These are phyloP conservation scores for Eriosoma lanigerum DNA, from an alignment of 1,140 invertebrate genomes.

Conservation along the genomic window DNA sequence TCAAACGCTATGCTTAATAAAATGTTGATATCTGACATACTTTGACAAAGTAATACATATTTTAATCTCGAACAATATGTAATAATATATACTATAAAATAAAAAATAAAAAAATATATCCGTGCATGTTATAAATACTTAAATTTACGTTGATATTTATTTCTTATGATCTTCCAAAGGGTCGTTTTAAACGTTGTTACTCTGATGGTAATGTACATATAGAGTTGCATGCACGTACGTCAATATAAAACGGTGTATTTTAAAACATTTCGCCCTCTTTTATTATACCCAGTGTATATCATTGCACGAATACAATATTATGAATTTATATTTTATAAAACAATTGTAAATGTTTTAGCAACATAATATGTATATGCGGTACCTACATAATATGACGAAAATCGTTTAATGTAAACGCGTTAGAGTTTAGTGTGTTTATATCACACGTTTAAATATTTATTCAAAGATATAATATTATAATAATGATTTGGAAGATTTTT, in stretches of 20 bases:
- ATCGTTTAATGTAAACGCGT: neutral
- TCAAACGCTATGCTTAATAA: too few relatives aligned
- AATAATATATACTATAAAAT: too few relatives aligned
- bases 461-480: neutral
- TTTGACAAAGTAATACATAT: too few relatives aligned
- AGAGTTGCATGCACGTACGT: neutral
- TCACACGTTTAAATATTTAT: neutral
- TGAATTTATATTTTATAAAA: conserved; percentile 16
- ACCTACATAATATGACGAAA: neutral
- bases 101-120: too few relatives aligned
- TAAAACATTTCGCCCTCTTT: conserved; percentile 7
- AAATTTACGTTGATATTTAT: neutral
- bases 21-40: too few relatives aligned
- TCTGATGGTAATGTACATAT: neutral
- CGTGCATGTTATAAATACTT: neutral
- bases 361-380: neutral
- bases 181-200: neutral
- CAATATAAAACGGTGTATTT: neutral
- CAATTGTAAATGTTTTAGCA: neutral
- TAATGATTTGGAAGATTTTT: neutral
- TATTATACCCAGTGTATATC: neutral
- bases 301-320: neutral
- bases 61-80: too few relatives aligned
- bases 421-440: neutral
- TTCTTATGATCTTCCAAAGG: neutral